Percentiles rank a stretch among this genome's conserved stretches.
These are phyloP conservation scores for Drosophila azteca DNA, from an alignment of 1,140 invertebrate genomes.

Conservation along the genomic window DNA sequence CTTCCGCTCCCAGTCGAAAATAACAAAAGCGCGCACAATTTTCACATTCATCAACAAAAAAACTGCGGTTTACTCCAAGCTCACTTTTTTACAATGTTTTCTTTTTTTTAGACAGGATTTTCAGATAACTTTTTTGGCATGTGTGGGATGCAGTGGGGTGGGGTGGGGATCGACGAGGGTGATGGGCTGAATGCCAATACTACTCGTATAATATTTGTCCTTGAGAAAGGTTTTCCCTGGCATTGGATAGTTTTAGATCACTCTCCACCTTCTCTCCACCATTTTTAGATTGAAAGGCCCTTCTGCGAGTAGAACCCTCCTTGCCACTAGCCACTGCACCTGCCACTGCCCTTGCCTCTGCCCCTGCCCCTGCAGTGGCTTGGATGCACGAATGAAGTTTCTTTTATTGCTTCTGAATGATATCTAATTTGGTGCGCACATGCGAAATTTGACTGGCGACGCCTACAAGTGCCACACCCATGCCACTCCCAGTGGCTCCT, in stretches of 20 bases:
- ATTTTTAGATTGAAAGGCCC: background rate
- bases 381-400: conserved; percentile 28
- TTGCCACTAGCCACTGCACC: background rate
- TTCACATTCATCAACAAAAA: conserved; percentile 38
- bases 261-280: conserved; percentile 20
- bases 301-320: background rate
- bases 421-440: conserved; percentile 66
- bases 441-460: conserved; percentile 65
- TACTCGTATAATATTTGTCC: too few relatives aligned
- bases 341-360: too few relatives aligned
- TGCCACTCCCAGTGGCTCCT: background rate
- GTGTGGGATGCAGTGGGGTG: too few relatives aligned
- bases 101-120: conserved; percentile 1
- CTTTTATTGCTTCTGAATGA: conserved; percentile 57
- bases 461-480: conserved; percentile 22
- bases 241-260: too few relatives aligned
- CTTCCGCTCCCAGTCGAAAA: background rate
- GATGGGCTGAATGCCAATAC: too few relatives aligned
- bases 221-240: too few relatives aligned
- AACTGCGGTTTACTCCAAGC: conserved; percentile 4
- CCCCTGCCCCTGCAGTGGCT: conserved; percentile 4
- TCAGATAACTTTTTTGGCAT: too few relatives aligned
- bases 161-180: too few relatives aligned
- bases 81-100: conserved; percentile 2
- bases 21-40: conserved; percentile 53